Evolutionary conservation across 2,113 vertebrate species (phyloP).

Genomic region (Rhinoptilus africanus): DNA sequence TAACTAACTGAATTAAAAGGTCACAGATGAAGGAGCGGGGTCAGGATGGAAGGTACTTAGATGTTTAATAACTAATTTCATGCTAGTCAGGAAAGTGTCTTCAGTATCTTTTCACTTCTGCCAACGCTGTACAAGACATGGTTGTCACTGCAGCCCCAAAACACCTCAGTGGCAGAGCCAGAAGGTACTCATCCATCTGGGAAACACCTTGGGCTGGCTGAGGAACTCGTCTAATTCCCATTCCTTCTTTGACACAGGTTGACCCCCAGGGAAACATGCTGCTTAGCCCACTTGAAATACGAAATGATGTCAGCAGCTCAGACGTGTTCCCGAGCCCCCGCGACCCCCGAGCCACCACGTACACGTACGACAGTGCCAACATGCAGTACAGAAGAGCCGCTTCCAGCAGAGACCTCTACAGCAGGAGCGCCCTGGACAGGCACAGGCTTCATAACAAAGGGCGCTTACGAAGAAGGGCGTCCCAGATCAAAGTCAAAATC

Average conservation of each 20-base stretch:
- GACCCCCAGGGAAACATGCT: constrained; percentile 88
- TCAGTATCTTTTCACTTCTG: neutral
- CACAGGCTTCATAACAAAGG: constrained; percentile 82
- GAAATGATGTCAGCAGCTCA: constrained; percentile 78
- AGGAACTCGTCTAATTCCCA: constrained; percentile 18
- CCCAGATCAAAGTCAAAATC: constrained; percentile 94
- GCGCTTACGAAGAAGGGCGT: constrained; percentile 82
- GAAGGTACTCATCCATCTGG: neutral
- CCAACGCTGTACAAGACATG: neutral
- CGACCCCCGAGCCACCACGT: constrained; percentile 79
- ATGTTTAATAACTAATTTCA: neutral
- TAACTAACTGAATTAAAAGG: neutral
- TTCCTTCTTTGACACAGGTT: constrained; percentile 75
- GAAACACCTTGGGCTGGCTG: neutral
- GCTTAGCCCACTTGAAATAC: constrained; percentile 81
- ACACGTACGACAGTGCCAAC: constrained; percentile 84
- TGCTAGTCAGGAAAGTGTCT: neutral
- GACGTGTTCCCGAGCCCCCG: constrained; percentile 74
- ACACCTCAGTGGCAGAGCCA: neutral
- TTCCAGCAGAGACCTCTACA: constrained; percentile 82
- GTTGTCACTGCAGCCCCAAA: neutral
- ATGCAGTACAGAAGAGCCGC: constrained; percentile 87
- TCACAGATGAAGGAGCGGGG: neutral
- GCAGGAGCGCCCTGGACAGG: constrained; percentile 77
- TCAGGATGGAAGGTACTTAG: neutral